Evolutionary conservation across 1,140 invertebrate species (phyloP), one percentile per base, ranked within the genome.

Genomic region (Drosophila mojavensis): DNA sequence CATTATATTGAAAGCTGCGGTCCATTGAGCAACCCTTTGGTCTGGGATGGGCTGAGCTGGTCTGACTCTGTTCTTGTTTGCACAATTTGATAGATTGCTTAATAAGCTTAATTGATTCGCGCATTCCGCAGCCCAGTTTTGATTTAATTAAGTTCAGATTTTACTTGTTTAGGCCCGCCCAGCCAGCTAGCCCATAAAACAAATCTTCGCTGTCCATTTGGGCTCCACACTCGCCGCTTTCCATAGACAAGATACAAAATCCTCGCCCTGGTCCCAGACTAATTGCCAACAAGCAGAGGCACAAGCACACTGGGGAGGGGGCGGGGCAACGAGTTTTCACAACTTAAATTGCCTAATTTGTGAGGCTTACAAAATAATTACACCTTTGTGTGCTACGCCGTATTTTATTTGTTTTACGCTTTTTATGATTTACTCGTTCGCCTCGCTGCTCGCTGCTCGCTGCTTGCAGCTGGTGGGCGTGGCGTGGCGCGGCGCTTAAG

Each of bases 91-190:
- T 89, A 84, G 84, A 89, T 89, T 89, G 84, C 84, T 84, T 89
- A 89, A 89, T 89, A 89, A 89, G 84, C 84, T 89, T 89, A 89
- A 89, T 89, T 89, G 85, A 89, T 89, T 83, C 84, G 84, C 80
- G 69, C 70, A 69, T 56, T 79, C 81, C 71, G 84, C 80, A 53
- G 30, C 47, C 56, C 83, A 83, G 88, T 83, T 89, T 78, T 75
- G 80, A 81, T 89, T 89, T 89, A 89, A 89, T 89, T 88, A 89
- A 84, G 67, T 89, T 84, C 80, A 81, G 79, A 89, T 78, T 65
- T 47, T 15, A 68, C 66, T 73, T 82, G 70, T 71, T 73, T 67
- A 50, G n/a, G 20, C 3, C 43, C 10, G 11, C 39, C 36, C 39
- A 43, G 1, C 20, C 20, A 20, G 20, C 20, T 28, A 20, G 20